Conservation (phyloP, 2,888 invertebrate genomes). For the Reticulitermes lucifugus region DNA sequence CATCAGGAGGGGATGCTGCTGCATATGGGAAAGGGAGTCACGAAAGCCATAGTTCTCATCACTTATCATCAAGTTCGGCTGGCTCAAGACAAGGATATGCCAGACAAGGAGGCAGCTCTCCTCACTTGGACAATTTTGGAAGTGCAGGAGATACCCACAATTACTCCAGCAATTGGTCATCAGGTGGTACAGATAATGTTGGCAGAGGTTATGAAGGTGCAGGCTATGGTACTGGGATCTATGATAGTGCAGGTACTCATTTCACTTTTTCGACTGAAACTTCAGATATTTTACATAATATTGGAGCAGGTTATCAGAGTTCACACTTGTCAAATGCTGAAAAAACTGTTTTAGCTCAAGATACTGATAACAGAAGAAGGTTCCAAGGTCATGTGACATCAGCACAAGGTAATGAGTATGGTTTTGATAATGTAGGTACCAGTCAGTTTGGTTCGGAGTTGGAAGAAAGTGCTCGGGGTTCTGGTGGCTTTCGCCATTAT, state of each 20-base stretch:
- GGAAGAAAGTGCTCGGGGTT: slow-evolving; percentile 28
- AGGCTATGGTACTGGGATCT: background rate
- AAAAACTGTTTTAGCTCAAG: too few species aligned
- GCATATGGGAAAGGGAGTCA: slow-evolving; percentile 6
- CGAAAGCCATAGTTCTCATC: background rate
- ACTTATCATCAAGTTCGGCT: background rate
- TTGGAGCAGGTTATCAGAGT: background rate
- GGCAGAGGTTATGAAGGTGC: background rate
- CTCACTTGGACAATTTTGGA: background rate
- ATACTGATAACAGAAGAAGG: background rate
- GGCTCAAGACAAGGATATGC: background rate
- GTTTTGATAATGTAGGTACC: background rate
- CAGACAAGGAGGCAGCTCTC: background rate
- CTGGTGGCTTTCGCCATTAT: slow-evolving; percentile 22
- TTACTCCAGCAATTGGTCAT: background rate
- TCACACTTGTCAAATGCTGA: too few species aligned
- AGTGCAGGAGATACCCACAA: background rate
- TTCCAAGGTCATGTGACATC: background rate
- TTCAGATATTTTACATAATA: slow-evolving; percentile 18
- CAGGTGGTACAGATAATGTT: background rate
- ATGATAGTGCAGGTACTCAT: background rate
- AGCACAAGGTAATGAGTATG: too few species aligned
- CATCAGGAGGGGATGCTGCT: background rate
- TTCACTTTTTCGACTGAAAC: slow-evolving; percentile 22
- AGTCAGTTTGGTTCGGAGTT: background rate